Evolutionary conservation across 2,888 invertebrate genomes (phyloP), one percentile per base, ranked within the genome.

Genomic region (Vesta saturnalis): DNA sequence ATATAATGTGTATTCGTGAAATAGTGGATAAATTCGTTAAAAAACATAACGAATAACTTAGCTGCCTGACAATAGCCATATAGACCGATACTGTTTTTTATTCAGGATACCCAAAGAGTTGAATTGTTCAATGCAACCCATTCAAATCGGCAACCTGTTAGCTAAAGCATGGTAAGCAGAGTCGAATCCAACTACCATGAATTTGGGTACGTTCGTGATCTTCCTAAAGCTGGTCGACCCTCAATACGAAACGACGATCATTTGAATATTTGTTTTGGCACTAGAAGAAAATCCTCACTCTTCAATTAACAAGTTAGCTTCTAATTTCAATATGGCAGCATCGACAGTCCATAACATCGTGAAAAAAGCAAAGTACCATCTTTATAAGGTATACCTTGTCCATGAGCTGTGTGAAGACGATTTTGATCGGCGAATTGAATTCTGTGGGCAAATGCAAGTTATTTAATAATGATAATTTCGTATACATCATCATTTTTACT

Each of bases 131-230:
- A 15, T 47, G 14, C 47, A 47, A 47, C 47, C 12, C 6, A 47
- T n/a, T 16, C 47, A 6, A n/a, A 16, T 47, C 47, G 47, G n/a
- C 12, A 4, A n/a, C 47, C 47, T 47, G 12, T 47, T 47, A 47
- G 47, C n/a, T n/a, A 47, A 47, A 47, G 47, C 47, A 47, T 47
- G 47, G 47, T 47, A 47, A 47, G 47, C 47, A n/a, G 47, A 47
- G n/a, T 47, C 12, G 47, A 47, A n/a, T 4, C 14, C 4, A 47
- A 47, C 4, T 47, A 8, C 14, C 47, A n/a, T 47, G 47, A 47
- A 47, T 47, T 47, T 47, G 47, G 47, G 47, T n/a, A 47, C 4
- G n/a, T 8, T n/a, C n/a, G n/a, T n/a, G n/a, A n/a, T n/a, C n/a
- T n/a, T n/a, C n/a, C n/a, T n/a, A n/a, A n/a, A n/a, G n/a, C n/a